phyloP scores from a whole-genome alignment of 2,113 vertebrate species.

The Ciconia stormi region DNA sequence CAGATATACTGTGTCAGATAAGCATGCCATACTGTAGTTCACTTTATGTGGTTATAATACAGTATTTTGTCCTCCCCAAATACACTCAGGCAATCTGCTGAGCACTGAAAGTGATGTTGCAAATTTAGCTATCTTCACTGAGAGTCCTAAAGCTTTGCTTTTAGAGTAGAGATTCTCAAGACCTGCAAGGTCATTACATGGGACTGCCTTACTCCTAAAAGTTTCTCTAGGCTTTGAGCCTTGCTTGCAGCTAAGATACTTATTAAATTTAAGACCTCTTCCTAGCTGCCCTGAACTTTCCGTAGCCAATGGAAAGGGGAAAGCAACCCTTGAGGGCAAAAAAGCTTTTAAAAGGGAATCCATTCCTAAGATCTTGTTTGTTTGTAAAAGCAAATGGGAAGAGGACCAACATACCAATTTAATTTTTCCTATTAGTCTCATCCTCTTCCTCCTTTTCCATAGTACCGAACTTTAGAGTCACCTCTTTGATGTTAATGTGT shows the following conservation, averaged over 20 bases:
- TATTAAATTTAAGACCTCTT: neutral
- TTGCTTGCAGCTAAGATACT: neutral
- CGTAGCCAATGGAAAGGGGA: neutral
- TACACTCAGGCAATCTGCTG: neutral
- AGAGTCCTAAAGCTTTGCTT: neutral
- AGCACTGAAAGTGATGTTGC: neutral
- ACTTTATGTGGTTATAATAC: neutral
- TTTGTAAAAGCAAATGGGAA: neutral
- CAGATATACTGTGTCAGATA: neutral
- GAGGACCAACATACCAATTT: neutral
- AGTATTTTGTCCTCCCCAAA: neutral
- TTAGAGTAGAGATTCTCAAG: neutral
- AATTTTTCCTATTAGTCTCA: neutral
- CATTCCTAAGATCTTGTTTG: neutral
- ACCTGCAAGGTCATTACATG: neutral
- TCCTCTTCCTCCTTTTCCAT: neutral
- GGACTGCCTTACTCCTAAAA: neutral
- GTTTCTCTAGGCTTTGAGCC: neutral
- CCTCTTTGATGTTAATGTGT: neutral
- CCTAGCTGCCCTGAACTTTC: neutral
- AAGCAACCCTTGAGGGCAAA: neutral
- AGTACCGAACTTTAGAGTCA: neutral
- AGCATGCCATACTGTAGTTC: neutral
- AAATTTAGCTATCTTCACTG: neutral
- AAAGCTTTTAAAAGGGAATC: neutral